phyloP scores from a whole-genome alignment of 2,888 invertebrate genomes.

The Exocentrus adspersus region DNA sequence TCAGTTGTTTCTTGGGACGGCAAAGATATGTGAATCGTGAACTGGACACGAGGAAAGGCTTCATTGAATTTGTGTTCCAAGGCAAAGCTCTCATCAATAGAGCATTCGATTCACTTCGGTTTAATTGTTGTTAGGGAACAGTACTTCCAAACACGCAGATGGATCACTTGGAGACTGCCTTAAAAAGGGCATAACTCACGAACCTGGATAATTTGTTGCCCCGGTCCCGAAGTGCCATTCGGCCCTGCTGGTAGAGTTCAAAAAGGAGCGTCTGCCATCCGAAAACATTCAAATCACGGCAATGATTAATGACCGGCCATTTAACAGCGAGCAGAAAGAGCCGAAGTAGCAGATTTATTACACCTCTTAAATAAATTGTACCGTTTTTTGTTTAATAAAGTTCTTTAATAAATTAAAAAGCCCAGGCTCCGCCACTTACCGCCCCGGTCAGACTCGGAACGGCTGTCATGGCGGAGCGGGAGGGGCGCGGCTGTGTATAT shows the following conservation, averaged over 20 bases:
- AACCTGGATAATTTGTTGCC: neutral
- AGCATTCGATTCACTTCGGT: too few relatives aligned
- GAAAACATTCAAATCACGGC: neutral
- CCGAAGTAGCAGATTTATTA: neutral
- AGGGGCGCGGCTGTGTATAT: slow-evolving; percentile 7
- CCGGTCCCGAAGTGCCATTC: neutral
- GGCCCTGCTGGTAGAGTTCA: neutral
- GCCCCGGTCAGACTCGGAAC: neutral
- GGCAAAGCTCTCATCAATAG: too few relatives aligned
- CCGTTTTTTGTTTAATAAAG: slow-evolving; percentile 16
- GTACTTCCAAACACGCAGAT: too few relatives aligned
- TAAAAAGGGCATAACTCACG: neutral
- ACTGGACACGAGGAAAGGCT: too few relatives aligned
- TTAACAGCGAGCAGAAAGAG: neutral
- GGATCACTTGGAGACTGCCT: neutral
- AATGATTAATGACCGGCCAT: neutral
- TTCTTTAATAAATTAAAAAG: slow-evolving; percentile 17
- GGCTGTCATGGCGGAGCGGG: slow-evolving; percentile 4
- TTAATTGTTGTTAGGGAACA: too few relatives aligned
- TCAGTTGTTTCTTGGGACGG: too few relatives aligned
- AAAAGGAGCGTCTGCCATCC: neutral
- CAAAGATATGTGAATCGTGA: too few relatives aligned
- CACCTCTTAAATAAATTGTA: neutral
- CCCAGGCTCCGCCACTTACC: neutral
- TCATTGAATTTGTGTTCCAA: too few relatives aligned